phyloP scores from a whole-genome alignment of 1,140 invertebrate genomes.

The Whitmania pigra region DNA sequence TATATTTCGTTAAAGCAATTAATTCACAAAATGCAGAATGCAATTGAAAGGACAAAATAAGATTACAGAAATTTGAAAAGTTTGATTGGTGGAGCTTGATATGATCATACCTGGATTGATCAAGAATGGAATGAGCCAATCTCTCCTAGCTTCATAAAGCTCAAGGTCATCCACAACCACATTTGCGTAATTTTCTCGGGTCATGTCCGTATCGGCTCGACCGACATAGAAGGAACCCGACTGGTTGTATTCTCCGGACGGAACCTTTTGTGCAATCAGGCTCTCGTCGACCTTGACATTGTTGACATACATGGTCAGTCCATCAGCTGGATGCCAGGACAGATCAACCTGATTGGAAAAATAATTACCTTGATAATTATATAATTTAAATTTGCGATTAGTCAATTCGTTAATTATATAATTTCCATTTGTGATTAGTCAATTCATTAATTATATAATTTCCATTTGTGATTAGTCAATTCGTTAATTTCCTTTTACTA shows the following conservation, averaged over 20 bases:
- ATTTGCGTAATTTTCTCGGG: slow-evolving; percentile 30
- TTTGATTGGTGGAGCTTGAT: background rate
- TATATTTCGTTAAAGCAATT: no score
- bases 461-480: no score
- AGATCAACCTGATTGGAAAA: slow-evolving; percentile 21
- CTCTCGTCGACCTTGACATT: slow-evolving; percentile 29
- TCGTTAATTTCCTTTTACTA: no score
- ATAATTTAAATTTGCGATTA: no score
- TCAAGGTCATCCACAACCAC: slow-evolving; percentile 33
- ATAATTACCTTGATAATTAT: no score
- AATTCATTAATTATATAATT: no score
- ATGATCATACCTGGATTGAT: slow-evolving; percentile 13
- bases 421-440: no score
- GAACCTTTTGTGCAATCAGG: slow-evolving; percentile 14
- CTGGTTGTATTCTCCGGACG: slow-evolving; percentile 27
- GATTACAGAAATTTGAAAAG: no score
- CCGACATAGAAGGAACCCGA: slow-evolving; percentile 30
- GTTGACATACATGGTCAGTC: slow-evolving; percentile 34
- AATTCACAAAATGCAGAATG: no score
- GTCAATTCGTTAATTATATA: no score
- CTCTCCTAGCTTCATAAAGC: slow-evolving; percentile 33
- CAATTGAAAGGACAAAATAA: background rate
- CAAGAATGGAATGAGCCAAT: slow-evolving; percentile 27
- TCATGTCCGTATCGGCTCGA: slow-evolving; percentile 29
- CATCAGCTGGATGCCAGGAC: slow-evolving; percentile 34